A percentile compares a stretch with the other conserved stretches of the same genome.
These are phyloP conservation scores for Trichonephila inaurata DNA, from an alignment of 1,140 invertebrate species.

Conservation along the genomic window DNA sequence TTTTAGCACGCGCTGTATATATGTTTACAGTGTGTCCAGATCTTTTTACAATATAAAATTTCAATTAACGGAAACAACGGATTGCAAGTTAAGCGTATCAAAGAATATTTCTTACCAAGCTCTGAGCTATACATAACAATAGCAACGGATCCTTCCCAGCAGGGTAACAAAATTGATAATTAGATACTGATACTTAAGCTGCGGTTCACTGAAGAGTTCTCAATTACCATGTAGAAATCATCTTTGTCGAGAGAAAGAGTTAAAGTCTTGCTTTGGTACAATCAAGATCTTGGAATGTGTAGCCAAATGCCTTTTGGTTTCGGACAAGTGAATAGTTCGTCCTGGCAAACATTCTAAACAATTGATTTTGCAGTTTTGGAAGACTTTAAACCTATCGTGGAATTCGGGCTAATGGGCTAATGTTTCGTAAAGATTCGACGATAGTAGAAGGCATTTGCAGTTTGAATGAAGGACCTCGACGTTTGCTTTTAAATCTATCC, in stretches of 20 bases:
- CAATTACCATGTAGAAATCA: slow-evolving; percentile 21
- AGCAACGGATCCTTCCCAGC: background rate
- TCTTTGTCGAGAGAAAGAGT: background rate
- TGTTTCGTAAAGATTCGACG: slow-evolving; percentile 6
- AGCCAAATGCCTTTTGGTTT: slow-evolving; percentile 17
- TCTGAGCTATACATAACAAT: background rate
- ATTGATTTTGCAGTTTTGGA: slow-evolving; percentile 40
- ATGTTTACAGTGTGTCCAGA: background rate
- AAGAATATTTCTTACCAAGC: background rate
- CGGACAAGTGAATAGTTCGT: background rate
- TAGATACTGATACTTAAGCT: slow-evolving; percentile 17
- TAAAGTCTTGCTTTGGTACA: background rate
- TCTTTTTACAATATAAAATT: background rate
- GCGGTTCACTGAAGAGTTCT: slow-evolving; percentile 7
- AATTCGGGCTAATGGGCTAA: slow-evolving; percentile 27
- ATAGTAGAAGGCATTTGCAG: background rate
- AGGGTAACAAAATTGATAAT: background rate
- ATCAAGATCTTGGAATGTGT: background rate
- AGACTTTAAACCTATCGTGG: background rate
- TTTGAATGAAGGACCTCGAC: background rate
- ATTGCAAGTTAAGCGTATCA: background rate
- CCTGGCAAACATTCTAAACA: slow-evolving; percentile 18
- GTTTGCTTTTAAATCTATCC: slow-evolving; percentile 10
- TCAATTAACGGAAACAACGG: background rate
- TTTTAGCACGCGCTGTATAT: too few species aligned